Conservation (phyloP, 2,888 invertebrate species). For the Epinotia brunnichana region DNA sequence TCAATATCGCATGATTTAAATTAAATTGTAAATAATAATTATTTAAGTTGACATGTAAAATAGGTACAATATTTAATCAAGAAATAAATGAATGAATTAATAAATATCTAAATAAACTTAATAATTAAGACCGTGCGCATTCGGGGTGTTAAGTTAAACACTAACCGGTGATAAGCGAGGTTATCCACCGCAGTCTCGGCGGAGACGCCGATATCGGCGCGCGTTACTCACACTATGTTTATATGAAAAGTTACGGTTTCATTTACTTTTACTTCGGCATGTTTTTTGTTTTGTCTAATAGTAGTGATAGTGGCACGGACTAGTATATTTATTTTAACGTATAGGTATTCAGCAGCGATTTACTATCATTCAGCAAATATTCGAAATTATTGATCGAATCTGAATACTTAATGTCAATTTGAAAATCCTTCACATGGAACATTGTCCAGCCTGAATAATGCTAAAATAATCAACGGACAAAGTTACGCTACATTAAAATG, state of each 20-base stretch:
- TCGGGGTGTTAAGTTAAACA: conserved; percentile 68
- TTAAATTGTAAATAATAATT: too few species aligned
- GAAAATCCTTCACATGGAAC: too few species aligned
- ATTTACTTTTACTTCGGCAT: neutral
- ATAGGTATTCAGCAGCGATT: neutral
- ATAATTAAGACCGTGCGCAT: conserved; percentile 43
- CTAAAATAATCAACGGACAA: too few species aligned
- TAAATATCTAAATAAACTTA: conserved; percentile 37
- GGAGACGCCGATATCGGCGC: conserved; percentile 44
- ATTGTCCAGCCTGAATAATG: too few species aligned
- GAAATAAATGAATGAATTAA: too few species aligned
- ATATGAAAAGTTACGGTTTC: neutral
- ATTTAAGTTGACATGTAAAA: too few species aligned
- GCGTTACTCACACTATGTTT: conserved; percentile 17
- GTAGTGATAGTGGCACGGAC: neutral
- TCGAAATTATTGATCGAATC: too few species aligned
- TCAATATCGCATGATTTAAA: too few species aligned
- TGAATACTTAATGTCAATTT: too few species aligned
- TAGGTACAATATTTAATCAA: too few species aligned
- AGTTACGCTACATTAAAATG: too few species aligned
- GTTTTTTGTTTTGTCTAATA: neutral
- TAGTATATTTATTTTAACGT: neutral
- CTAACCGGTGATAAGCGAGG: conserved; percentile 68
- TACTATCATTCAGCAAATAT: too few species aligned
- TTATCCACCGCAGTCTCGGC: conserved; percentile 70